phyloP scores from a whole-genome alignment of 2,797 vertebrate genomes.

The Spinibarbus caldwelli region DNA sequence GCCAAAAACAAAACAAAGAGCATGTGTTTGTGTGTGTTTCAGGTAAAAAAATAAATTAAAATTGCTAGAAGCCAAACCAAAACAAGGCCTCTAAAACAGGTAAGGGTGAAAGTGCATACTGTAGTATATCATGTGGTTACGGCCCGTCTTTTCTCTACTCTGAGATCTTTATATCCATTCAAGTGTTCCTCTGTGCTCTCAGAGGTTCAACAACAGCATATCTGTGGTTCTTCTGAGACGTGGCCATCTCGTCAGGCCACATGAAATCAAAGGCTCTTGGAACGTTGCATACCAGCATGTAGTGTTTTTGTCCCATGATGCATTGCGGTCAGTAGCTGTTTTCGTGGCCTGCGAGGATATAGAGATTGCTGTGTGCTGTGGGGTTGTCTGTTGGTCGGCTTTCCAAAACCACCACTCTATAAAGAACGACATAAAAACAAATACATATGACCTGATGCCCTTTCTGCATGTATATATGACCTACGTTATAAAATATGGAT shows the following conservation, averaged over 20 bases:
- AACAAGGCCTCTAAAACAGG: conserved; percentile 14
- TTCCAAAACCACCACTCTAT: conserved; percentile 95
- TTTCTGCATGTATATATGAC: not conserved
- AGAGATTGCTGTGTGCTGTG: conserved; percentile 96
- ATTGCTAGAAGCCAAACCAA: conserved; percentile 21
- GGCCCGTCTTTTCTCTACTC: not conserved
- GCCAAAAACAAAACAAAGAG: conserved; percentile 50
- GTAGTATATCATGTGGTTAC: conserved; percentile 25
- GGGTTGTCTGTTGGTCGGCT: conserved; percentile 97
- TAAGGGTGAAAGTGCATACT: conserved; percentile 45
- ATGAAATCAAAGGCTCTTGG: not conserved
- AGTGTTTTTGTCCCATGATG: conserved; percentile 24
- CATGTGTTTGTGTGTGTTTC: conserved; percentile 66
- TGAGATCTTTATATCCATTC: not conserved
- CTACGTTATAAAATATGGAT: not conserved
- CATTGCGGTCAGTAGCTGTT: conserved; percentile 92
- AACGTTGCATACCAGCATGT: conserved; percentile 13
- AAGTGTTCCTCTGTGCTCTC: conserved; percentile 6
- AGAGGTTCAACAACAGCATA: not conserved
- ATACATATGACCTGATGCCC: not conserved
- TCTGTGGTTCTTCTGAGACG: not conserved
- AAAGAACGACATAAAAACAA: conserved; percentile 52
- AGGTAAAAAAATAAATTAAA: conserved; percentile 59
- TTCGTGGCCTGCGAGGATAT: conserved; percentile 97
- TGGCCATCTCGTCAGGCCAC: not conserved